These are phyloP conservation scores for Carapus acus DNA, from an alignment of 2,797 vertebrate genomes.

Conservation along the genomic window DNA sequence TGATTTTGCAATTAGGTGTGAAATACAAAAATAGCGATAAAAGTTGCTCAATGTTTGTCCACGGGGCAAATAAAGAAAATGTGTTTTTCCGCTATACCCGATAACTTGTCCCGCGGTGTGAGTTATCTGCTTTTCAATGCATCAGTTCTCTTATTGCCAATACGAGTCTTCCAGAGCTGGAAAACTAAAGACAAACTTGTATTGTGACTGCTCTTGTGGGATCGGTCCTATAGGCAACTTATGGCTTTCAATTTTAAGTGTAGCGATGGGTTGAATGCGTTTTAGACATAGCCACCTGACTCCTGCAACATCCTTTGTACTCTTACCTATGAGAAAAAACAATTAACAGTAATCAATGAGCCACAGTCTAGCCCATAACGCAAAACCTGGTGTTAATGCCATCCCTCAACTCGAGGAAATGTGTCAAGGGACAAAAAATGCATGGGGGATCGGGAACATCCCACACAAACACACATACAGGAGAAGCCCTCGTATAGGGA, in stretches of 20 bases:
- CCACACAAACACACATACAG: slow-evolving; percentile 1
- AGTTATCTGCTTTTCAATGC: slow-evolving; percentile 6
- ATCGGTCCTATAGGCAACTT: too few species aligned
- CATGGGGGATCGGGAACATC: not conserved
- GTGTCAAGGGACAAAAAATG: too few species aligned
- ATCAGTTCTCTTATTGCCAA: too few species aligned
- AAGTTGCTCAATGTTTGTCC: slow-evolving; percentile 1
- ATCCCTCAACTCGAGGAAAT: not conserved
- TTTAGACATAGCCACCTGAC: slow-evolving; percentile 4
- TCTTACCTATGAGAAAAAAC: slow-evolving; percentile 16
- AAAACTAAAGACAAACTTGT: slow-evolving; percentile 59
- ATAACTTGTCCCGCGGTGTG: slow-evolving; percentile 1
- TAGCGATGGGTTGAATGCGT: slow-evolving; percentile 7
- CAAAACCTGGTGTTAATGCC: slow-evolving; percentile 7
- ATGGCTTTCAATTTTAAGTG: slow-evolving; percentile 49
- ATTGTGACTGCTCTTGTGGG: too few species aligned
- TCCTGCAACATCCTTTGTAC: not conserved
- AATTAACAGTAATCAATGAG: slow-evolving; percentile 18
- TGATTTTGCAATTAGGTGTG: not conserved
- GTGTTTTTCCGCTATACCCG: not conserved
- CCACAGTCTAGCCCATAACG: too few species aligned
- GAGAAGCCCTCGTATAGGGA: slow-evolving; percentile 27
- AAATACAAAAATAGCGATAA: not conserved
- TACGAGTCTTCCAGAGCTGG: too few species aligned
- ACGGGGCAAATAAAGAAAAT: not conserved